These are phyloP conservation scores for Corbicula japonica DNA, from an alignment of 2,888 invertebrate genomes.

Conservation along the genomic window DNA sequence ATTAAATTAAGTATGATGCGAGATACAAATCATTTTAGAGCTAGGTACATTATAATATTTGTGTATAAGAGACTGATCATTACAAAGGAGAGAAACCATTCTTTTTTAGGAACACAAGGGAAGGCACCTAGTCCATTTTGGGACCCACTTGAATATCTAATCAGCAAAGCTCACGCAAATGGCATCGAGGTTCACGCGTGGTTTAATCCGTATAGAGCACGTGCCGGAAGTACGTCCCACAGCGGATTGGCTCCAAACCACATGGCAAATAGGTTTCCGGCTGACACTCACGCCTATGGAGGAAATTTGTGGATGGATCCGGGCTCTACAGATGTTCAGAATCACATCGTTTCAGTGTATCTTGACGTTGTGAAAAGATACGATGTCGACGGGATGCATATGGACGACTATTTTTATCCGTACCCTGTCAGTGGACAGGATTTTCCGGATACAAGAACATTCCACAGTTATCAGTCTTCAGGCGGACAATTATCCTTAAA, in stretches of 20 bases:
- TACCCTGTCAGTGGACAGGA: constrained; percentile 78
- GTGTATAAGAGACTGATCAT: no score
- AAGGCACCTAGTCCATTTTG: constrained; percentile 77
- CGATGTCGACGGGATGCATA: constrained; percentile 83
- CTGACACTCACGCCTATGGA: constrained; percentile 79
- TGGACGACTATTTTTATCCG: constrained; percentile 85
- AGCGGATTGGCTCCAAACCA: constrained; percentile 79
- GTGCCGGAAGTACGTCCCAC: constrained; percentile 69
- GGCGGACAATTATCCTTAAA: constrained; percentile 77
- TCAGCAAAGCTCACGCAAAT: constrained; percentile 76
- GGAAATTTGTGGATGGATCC: constrained; percentile 84
- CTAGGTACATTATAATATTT: no score
- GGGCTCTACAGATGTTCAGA: constrained; percentile 75
- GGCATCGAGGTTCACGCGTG: constrained; percentile 83
- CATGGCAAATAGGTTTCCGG: constrained; percentile 77
- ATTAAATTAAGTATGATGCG: background rate
- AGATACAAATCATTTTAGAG: no score
- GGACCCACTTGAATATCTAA: constrained; percentile 79
- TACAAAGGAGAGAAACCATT: no score
- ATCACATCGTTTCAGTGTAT: constrained; percentile 75
- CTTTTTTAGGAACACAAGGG: constrained; percentile 76
- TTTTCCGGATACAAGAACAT: constrained; percentile 82
- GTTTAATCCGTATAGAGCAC: constrained; percentile 84
- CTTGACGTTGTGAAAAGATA: constrained; percentile 80
- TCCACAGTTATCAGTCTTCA: constrained; percentile 69